phyloP scores from a whole-genome alignment of 2,113 vertebrate genomes.

The Syngnathus scovelli region DNA sequence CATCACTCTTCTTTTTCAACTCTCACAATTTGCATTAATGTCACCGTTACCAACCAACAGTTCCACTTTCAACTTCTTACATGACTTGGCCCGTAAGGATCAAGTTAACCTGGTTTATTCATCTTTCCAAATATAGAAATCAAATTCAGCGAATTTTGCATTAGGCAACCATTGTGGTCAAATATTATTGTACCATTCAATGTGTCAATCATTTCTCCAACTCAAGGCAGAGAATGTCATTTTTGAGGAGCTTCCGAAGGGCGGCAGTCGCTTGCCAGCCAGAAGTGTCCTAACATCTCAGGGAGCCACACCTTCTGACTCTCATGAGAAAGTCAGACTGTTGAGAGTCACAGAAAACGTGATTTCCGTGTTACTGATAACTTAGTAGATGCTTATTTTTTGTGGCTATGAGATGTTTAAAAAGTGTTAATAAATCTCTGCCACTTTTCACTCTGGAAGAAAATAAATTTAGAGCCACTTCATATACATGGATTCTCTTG shows the following conservation, averaged over 20 bases:
- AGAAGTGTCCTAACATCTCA: not conserved
- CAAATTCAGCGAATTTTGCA: not conserved
- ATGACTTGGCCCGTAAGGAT: constrained; percentile 20
- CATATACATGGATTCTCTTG: not conserved
- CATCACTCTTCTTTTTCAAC: constrained; percentile 2
- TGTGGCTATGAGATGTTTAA: not conserved
- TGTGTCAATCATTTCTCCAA: not conserved
- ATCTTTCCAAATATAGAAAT: not conserved
- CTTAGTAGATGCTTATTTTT: not conserved
- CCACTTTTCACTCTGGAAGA: not conserved
- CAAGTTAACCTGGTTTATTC: not conserved
- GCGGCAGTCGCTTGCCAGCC: not conserved
- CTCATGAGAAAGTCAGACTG: not conserved
- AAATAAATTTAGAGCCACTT: not conserved
- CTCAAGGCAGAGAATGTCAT: not conserved
- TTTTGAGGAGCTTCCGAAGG: not conserved
- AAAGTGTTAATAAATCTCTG: no score
- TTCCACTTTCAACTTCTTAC: constrained; percentile 7
- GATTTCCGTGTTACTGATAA: not conserved
- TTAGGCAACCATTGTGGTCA: not conserved
- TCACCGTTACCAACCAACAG: not conserved
- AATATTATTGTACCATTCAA: not conserved
- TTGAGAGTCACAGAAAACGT: not conserved
- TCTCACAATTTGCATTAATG: not conserved
- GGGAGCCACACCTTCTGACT: constrained; percentile 1